These are phyloP conservation scores for Ectemnius cavifrons DNA, from an alignment of 2,888 invertebrate species.

Conservation along the genomic window DNA sequence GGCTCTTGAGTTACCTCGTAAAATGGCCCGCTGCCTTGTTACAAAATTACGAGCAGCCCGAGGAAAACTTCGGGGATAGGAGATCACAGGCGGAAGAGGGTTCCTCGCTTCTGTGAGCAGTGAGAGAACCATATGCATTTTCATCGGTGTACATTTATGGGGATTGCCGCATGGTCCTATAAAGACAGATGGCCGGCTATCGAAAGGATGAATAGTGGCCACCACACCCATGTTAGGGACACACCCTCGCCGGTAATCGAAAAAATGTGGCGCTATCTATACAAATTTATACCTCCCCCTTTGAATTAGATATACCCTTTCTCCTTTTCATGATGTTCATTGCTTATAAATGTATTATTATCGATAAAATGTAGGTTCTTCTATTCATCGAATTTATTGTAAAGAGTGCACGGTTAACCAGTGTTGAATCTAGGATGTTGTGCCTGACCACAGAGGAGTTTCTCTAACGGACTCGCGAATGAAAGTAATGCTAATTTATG, in stretches of 20 bases:
- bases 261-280: constrained; percentile 30
- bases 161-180: constrained; percentile 17
- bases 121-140: constrained; percentile 22
- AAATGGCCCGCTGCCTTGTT: background rate
- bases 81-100: background rate
- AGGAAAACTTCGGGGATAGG: background rate
- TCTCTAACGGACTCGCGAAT: too few species aligned
- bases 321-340: too few species aligned
- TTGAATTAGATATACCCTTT: background rate
- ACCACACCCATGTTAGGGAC: constrained; percentile 44
- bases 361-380: too few species aligned
- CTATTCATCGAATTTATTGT: too few species aligned
- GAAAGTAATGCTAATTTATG: too few species aligned
- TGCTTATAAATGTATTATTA: too few species aligned
- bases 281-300: constrained; percentile 25
- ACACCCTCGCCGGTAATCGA: constrained; percentile 42
- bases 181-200: constrained; percentile 47
- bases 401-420: too few species aligned
- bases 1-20: background rate
- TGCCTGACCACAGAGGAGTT: background rate
- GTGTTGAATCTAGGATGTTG: too few species aligned
- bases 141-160: constrained; percentile 24
- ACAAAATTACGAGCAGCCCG: constrained; percentile 1
- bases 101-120: background rate
- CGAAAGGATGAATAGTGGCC: constrained; percentile 36